Evolutionary conservation across 2,113 vertebrate species (phyloP).

Genomic region (Limnothrissa miodon): DNA sequence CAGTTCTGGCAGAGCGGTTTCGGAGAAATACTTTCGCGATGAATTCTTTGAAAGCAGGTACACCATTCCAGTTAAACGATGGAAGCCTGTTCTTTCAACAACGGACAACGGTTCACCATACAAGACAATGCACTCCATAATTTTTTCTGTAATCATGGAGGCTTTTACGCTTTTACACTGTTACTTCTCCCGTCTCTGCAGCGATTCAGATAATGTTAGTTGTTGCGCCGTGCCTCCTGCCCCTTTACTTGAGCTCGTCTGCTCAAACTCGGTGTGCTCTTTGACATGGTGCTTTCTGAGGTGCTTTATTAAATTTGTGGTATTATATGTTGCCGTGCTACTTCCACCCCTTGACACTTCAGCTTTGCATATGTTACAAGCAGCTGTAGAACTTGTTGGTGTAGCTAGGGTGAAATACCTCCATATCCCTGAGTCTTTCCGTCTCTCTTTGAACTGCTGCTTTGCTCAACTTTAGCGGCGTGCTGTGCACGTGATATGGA

Average conservation of each 20-base stretch:
- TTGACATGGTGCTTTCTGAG: background rate
- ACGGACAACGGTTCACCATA: slow-evolving; percentile 30
- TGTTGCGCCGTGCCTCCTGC: no score
- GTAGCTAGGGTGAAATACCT: no score
- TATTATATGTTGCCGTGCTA: background rate
- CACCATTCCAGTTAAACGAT: slow-evolving; percentile 21
- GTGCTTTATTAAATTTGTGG: slow-evolving; percentile 8
- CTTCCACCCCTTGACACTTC: slow-evolving; percentile 19
- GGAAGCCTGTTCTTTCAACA: slow-evolving; percentile 17
- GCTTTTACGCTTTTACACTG: background rate
- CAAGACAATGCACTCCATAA: slow-evolving; percentile 23
- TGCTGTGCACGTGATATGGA: no score
- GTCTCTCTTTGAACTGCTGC: no score
- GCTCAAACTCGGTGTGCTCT: background rate
- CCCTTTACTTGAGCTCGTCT: background rate
- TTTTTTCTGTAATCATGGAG: slow-evolving; percentile 23
- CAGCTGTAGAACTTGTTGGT: no score
- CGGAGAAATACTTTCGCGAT: slow-evolving; percentile 18
- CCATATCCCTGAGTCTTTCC: no score
- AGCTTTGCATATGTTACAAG: no score
- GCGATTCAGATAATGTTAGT: background rate
- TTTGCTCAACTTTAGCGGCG: no score
- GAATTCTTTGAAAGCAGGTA: background rate
- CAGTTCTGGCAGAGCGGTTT: slow-evolving; percentile 26
- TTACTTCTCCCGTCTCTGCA: background rate